These are phyloP conservation scores for Micrasema minimum DNA, from an alignment of 1,140 invertebrate species.

Conservation along the genomic window DNA sequence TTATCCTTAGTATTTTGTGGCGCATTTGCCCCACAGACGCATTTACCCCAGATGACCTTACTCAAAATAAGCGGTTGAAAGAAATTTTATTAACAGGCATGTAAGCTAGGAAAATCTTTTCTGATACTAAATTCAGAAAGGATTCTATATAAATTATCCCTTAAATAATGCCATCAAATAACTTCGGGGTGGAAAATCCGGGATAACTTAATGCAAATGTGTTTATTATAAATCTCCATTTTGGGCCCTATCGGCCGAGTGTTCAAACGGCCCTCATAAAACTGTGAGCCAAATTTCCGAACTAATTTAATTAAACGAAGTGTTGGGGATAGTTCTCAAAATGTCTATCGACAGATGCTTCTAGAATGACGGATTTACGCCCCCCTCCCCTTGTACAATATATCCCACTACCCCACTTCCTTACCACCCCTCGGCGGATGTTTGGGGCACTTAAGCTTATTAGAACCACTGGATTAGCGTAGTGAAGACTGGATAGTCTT, in stretches of 20 bases:
- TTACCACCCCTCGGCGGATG: not conserved
- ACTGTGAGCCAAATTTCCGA: not conserved
- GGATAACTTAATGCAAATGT: not conserved
- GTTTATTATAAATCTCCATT: not conserved
- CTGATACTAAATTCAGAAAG: too few relatives aligned
- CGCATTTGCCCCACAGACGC: too few relatives aligned
- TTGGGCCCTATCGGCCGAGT: not conserved
- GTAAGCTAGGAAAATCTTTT: too few relatives aligned
- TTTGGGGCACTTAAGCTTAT: conserved; percentile 30
- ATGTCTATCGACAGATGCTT: conserved; percentile 24
- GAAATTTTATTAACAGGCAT: too few relatives aligned
- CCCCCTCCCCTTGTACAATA: too few relatives aligned
- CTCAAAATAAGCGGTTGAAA: too few relatives aligned
- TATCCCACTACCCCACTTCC: not conserved
- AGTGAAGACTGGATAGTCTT: too few relatives aligned
- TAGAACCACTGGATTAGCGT: conserved; percentile 28
- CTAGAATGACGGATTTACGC: conserved; percentile 17
- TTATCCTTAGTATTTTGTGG: too few relatives aligned
- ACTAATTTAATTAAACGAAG: conserved; percentile 36
- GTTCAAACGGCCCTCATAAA: conserved; percentile 2
- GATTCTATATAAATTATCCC: not conserved
- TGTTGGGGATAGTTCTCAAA: conserved; percentile 6
- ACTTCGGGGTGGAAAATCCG: not conserved
- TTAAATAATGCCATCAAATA: not conserved
- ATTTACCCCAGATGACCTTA: too few relatives aligned